phyloP scores from a whole-genome alignment of 2,797 vertebrate genomes.

The Toxotes lorentzi region DNA sequence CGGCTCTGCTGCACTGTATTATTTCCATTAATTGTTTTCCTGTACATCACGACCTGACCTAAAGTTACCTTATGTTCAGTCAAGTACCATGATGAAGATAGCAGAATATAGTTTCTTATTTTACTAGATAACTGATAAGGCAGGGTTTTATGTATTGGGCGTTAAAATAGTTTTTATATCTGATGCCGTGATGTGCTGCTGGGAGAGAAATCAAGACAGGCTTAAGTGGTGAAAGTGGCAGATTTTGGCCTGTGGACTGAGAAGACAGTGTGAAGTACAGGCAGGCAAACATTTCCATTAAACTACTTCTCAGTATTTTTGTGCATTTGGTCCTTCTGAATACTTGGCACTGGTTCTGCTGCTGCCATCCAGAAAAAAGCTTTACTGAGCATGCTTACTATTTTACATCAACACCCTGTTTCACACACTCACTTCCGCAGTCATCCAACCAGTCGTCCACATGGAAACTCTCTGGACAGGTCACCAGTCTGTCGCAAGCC shows the following conservation, averaged over 20 bases:
- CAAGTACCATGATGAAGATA: background rate
- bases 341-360: background rate
- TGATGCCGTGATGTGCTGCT: constrained; percentile 13
- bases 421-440: background rate
- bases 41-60: background rate
- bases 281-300: background rate
- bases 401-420: background rate
- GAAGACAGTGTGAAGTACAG: constrained; percentile 24
- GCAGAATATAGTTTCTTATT: background rate
- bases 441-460: background rate
- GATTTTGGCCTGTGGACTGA: constrained; percentile 5
- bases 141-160: background rate
- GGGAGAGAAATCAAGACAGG: background rate
- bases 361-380: too few relatives aligned
- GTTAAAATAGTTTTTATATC: background rate
- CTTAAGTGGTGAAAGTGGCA: constrained; percentile 20
- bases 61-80: background rate
- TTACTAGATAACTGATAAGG: background rate
- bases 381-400: background rate
- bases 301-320: too few relatives aligned
- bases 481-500: background rate
- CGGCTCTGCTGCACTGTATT: background rate
- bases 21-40: constrained; percentile 1
- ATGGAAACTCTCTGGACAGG: background rate
- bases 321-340: background rate